These are phyloP conservation scores for Arctopsyche grandis DNA, from an alignment of 1,140 invertebrate species.

Conservation along the genomic window DNA sequence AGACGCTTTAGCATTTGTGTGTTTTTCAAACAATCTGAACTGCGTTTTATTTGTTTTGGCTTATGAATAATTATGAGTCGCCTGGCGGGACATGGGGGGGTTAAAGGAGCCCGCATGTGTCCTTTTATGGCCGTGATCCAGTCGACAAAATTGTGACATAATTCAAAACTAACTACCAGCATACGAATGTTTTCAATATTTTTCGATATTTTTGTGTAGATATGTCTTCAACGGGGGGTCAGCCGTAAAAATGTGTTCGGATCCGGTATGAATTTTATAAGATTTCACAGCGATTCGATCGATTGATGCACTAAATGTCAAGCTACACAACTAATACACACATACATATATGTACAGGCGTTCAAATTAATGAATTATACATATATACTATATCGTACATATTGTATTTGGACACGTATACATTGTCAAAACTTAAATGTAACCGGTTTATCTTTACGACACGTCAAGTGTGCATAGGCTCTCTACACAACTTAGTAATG, in stretches of 20 bases:
- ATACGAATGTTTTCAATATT: conserved; percentile 45
- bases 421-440: not conserved
- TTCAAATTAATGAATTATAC: no score
- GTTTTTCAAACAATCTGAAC: conserved; percentile 46
- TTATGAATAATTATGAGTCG: conserved; percentile 52
- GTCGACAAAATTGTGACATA: conserved; percentile 53
- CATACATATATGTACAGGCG: no score
- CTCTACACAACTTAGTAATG: not conserved
- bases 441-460: conserved; percentile 15
- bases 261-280: not conserved
- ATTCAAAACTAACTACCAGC: conserved; percentile 41
- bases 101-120: conserved; percentile 9
- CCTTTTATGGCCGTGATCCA: conserved; percentile 27
- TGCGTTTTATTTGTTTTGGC: conserved; percentile 44
- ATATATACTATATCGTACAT: no score
- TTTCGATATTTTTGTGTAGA: conserved; percentile 20
- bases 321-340: no score
- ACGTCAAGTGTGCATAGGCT: not conserved
- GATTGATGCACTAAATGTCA: not conserved
- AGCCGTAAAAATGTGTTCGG: not conserved
- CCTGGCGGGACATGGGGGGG: conserved; percentile 18
- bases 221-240: not conserved
- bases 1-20: conserved; percentile 14
- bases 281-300: not conserved
- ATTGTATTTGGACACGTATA: no score